phyloP scores from a whole-genome alignment of 2,797 vertebrate genomes.

The Podargus strigoides region DNA sequence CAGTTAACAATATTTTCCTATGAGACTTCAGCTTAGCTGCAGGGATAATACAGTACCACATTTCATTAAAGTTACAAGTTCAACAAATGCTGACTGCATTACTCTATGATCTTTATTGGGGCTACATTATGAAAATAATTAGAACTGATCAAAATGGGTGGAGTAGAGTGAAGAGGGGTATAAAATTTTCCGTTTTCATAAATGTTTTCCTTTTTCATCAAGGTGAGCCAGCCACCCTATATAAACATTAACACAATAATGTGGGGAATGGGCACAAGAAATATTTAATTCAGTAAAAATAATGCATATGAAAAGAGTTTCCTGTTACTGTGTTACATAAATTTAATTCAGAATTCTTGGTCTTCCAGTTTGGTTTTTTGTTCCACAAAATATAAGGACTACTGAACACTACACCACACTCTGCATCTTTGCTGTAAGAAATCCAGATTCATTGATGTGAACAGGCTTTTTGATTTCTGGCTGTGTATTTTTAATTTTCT shows the following conservation, averaged over 20 bases:
- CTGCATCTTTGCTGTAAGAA: neutral
- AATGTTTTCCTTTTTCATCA: neutral
- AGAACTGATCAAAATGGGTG: slow-evolving; percentile 6
- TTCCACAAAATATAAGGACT: neutral
- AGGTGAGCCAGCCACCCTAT: neutral
- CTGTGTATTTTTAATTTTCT: neutral
- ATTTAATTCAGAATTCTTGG: neutral
- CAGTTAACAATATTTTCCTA: slow-evolving; percentile 29
- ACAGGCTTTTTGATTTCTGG: neutral
- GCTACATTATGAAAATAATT: slow-evolving; percentile 26
- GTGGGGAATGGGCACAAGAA: neutral
- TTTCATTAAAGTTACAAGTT: slow-evolving; percentile 56
- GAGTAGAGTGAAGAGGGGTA: neutral
- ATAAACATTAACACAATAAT: neutral
- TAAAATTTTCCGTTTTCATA: neutral
- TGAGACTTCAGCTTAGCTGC: slow-evolving; percentile 39
- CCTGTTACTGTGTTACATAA: neutral
- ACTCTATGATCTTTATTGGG: neutral
- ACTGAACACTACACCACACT: neutral
- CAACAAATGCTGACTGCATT: slow-evolving; percentile 39
- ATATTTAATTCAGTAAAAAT: neutral
- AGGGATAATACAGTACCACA: slow-evolving; percentile 32
- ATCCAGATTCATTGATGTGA: neutral
- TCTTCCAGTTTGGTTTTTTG: neutral
- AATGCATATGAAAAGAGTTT: neutral